Evolutionary conservation across 2,888 invertebrate species (phyloP), one percentile per base, ranked within the genome.

Genomic region (Bhutanitis thaidina): DNA sequence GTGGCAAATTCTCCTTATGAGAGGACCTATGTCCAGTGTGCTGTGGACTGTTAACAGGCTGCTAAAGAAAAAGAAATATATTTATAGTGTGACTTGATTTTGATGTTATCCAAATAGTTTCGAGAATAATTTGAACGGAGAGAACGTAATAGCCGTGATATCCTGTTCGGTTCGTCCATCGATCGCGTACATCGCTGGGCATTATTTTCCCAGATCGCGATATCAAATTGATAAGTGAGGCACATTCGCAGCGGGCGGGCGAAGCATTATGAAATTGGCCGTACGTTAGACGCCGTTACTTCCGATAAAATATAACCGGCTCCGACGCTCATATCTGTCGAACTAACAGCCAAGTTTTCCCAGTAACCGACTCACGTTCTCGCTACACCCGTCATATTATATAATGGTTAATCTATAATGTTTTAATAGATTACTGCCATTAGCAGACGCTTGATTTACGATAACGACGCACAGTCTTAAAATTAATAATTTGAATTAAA

Each of bases 251-350:
- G 74, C 77, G 74, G 78, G 75, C 55, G 58, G 80, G 73, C 81
- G 77, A 76, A 74, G 89, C 89, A 89, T 89, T 89, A 89, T 89
- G 88, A 88, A 87, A 89, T 89, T 89, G 89, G 89, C 89, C 77
- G 85, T 89, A 89, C 79, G 86, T 89, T 88, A 89, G 85, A 71
- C 67, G 82, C 88, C 88, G 81, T 89, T 84, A 86, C 88, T 84
- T 81, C 73, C 74, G 84, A 86, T 89, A 88, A 89, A 88, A 88
- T 89, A 89, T 88, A 79, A 86, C 85, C 87, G 72, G 69, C 80
- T 71, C 69, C 69, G 71, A 70, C 65, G 82, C 83, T 89, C 88
- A 89, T 89, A 89, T 87, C 87, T 86, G 86, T 83, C 78, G 77
- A 74, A 73, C 62, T 67, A 67, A 73, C 67, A 65, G 57, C 58